Base-by-base conservation (phyloP, 2,888 invertebrate genomes). In the Trissolcus brochymenae region DNA sequence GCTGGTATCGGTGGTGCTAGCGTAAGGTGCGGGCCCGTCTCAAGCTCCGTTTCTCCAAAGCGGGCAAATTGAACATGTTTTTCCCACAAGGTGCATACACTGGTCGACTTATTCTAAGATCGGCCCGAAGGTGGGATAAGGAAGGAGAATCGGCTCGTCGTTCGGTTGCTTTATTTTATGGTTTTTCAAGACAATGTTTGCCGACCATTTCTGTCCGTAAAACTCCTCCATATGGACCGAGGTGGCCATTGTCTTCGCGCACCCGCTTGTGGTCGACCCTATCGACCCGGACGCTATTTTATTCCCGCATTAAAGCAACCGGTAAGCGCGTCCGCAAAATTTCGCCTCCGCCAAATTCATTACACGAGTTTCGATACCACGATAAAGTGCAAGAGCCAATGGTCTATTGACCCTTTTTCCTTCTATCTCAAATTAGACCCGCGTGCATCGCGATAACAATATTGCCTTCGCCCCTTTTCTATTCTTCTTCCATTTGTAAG, bases 141-240 rank as follows among this genome's bases (percentile, higher is more conserved):
- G 40, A 73, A 62, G 50, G 70, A 66, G 73, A 78, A 74, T 74
- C 71, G 57, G 61, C 55, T 73, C 59, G 73, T 70, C 73, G 72
- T 68, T 25, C 71, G 78, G 81, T 78, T 87, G 84, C 84, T 88
- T 88, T 88, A 88, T 88, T 88, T 88, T 87, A 88, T 87, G 87
- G 86, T 86, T 86, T 87, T 87, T 86, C 87, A 81, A 86, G 86
- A 88, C 88, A 88, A 87, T 87, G 88, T 88, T 86, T 84, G 79
- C 80, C 80, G 82, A 79, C 82, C 82, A 81, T 85, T 85, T 85
- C 82, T 82, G 83, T 81, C 81, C 79, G 83, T 81, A 81, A 85
- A 83, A 82, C 83, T 80, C 81, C 84, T 85, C 82, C 84, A 86
- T 87, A 86, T 85, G 85, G 84, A 79, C 83, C 81, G 81, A 81